These are phyloP conservation scores for Salvelinus alpinus DNA, from an alignment of 2,113 vertebrate species.

Conservation along the genomic window DNA sequence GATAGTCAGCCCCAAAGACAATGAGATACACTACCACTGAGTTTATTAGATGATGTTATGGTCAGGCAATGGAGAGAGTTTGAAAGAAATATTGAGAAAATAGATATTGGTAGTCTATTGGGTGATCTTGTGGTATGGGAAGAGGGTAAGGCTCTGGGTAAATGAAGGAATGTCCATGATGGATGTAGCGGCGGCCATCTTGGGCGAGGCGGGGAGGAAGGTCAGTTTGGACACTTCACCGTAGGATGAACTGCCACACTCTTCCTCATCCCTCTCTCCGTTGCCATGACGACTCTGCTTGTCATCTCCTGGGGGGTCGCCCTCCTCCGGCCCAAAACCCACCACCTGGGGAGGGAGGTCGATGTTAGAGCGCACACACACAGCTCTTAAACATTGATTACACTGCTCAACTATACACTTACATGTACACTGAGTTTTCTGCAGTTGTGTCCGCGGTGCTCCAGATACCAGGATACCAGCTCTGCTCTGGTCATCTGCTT, in stretches of 20 bases:
- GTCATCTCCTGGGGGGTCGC: conserved; percentile 33
- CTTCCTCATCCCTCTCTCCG: conserved; percentile 66
- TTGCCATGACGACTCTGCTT: conserved; percentile 45
- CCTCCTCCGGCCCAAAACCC: conserved; percentile 75
- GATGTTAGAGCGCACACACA: not conserved
- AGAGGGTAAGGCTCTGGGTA: conserved; percentile 81
- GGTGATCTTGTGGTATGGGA: conserved; percentile 90
- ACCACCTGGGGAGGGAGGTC: conserved; percentile 76
- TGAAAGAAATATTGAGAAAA: not conserved
- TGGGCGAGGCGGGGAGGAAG: conserved; percentile 79
- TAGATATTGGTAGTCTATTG: conserved; percentile 59
- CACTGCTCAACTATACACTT: no score
- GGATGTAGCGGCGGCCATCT: conserved; percentile 70
- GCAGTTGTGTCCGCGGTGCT: conserved; percentile 76
- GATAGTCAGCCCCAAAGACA: not conserved
- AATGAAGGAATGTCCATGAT: conserved; percentile 87
- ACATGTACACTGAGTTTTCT: conserved; percentile 61
- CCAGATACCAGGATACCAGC: conserved; percentile 84
- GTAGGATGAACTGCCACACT: conserved; percentile 71
- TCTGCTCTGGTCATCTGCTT: conserved; percentile 84
- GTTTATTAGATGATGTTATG: conserved; percentile 10
- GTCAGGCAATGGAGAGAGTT: no score
- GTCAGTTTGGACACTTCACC: conserved; percentile 84
- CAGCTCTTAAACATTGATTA: no score
- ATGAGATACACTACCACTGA: no score